These are phyloP conservation scores for Hydrophis major DNA, from an alignment of 2,797 vertebrate species.

Conservation along the genomic window DNA sequence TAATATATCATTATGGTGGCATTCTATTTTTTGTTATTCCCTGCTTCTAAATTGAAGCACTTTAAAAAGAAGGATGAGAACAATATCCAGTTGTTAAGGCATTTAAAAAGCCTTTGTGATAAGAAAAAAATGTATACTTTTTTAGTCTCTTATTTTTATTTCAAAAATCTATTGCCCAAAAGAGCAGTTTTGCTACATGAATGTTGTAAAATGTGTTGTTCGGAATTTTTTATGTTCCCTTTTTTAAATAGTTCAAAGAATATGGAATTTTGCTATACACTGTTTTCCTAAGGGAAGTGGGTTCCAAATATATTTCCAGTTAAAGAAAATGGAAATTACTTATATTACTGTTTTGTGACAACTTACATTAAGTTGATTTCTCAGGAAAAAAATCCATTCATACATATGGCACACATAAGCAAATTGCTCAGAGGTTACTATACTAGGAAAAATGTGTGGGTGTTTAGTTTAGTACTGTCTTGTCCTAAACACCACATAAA, in stretches of 20 bases:
- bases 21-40: background rate
- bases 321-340: background rate
- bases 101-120: conserved; percentile 22
- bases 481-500: background rate
- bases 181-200: background rate
- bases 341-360: background rate
- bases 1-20: background rate
- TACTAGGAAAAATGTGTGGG: background rate
- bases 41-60: conserved; percentile 3
- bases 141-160: conserved; percentile 6
- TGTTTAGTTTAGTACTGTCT: background rate
- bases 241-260: background rate
- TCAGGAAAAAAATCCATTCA: background rate
- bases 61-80: conserved; percentile 19
- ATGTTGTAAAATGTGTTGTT: conserved; percentile 2
- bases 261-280: background rate
- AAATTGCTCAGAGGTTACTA: background rate
- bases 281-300: background rate
- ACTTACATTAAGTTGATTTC: background rate
- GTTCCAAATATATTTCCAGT: conserved; percentile 1
- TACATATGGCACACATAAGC: background rate
- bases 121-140: background rate
- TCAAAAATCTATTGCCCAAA: conserved; percentile 1
- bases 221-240: background rate
- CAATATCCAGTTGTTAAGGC: background rate